Evolutionary conservation across 2,113 vertebrate species (phyloP).

Genomic region (Ceyx melanurus): DNA sequence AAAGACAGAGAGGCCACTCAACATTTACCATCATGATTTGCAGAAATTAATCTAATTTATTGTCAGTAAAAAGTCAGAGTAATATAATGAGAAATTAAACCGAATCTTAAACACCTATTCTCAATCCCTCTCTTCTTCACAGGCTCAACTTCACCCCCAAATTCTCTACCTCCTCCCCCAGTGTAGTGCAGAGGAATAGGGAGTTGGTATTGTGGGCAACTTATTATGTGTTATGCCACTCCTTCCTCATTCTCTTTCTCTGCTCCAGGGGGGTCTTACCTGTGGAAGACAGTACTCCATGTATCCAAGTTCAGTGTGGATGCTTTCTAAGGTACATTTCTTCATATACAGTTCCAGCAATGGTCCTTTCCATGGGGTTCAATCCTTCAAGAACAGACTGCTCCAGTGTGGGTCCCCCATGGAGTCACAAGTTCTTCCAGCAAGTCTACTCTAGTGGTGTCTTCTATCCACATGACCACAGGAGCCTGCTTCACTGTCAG

Average conservation of each 20-base stretch:
- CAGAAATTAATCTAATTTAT: background rate
- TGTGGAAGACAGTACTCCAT: background rate
- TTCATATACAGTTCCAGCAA: background rate
- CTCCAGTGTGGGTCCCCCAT: accelerated
- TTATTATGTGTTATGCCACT: accelerated
- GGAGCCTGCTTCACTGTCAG: accelerated
- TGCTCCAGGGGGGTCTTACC: background rate
- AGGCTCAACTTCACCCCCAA: background rate
- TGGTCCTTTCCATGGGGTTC: background rate
- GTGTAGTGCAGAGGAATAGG: accelerated
- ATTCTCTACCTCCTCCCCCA: background rate
- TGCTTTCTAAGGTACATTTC: background rate
- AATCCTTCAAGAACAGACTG: background rate
- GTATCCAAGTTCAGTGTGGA: background rate
- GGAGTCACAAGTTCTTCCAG: background rate
- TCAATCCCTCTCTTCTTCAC: accelerated
- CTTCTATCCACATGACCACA: background rate
- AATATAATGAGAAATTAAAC: background rate
- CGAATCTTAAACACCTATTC: background rate
- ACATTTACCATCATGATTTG: background rate
- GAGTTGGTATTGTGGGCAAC: background rate
- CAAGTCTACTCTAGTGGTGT: background rate
- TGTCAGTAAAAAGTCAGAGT: background rate
- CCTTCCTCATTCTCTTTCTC: background rate
- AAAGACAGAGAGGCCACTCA: background rate